Evolutionary conservation across 2,113 vertebrate genomes (phyloP).

Genomic region (Channa argus): DNA sequence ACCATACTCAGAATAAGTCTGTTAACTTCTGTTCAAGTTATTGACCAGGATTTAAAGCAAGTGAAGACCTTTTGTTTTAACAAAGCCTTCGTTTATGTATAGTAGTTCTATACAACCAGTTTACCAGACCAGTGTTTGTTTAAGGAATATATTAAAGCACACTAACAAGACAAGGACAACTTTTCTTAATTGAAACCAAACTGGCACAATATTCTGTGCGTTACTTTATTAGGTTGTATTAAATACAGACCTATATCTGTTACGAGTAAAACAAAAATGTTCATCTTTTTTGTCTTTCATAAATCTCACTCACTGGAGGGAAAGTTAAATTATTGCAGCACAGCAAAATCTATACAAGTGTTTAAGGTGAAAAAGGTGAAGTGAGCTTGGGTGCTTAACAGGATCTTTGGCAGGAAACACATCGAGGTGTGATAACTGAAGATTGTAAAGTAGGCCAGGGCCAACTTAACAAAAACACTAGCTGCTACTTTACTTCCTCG

Average conservation of each 20-base stretch:
- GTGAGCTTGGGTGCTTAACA: background rate
- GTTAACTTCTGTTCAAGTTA: background rate
- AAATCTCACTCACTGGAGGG: background rate
- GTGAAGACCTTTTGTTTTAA: background rate
- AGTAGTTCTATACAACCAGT: background rate
- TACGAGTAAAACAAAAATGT: constrained; percentile 31
- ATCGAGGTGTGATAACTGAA: constrained; percentile 4
- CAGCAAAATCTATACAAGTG: constrained; percentile 13
- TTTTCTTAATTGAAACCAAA: constrained; percentile 1
- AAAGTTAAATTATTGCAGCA: background rate
- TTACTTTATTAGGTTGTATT: constrained; percentile 21
- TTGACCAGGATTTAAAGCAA: background rate
- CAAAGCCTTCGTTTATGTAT: background rate
- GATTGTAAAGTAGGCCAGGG: constrained; percentile 36
- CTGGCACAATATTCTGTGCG: background rate
- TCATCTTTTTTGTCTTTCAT: background rate
- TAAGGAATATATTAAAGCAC: background rate
- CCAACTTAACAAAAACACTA: constrained; percentile 8
- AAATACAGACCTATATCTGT: constrained; percentile 11
- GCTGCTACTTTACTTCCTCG: background rate
- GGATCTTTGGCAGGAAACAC: constrained; percentile 23
- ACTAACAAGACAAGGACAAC: background rate
- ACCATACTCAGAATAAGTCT: background rate
- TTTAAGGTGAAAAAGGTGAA: background rate
- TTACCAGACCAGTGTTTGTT: background rate